These are phyloP conservation scores for Cyclophora punctaria DNA, from an alignment of 2,888 invertebrate genomes.

Conservation along the genomic window DNA sequence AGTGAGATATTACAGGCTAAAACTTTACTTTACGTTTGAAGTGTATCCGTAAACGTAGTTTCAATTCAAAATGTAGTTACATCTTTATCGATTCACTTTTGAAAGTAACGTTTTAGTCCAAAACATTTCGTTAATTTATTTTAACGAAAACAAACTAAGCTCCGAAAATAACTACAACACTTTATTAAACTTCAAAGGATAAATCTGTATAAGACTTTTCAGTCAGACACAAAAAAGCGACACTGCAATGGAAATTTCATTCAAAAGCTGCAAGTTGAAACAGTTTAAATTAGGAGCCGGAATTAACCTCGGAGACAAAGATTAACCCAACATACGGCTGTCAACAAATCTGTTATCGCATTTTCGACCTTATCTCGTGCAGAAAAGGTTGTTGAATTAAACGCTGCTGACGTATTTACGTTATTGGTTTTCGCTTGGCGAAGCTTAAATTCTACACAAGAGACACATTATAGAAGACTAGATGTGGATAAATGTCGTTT, in stretches of 20 bases:
- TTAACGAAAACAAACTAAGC: no score
- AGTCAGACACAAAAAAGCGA: no score
- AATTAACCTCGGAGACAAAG: constrained; percentile 12
- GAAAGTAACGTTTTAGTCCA: no score
- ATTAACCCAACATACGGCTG: constrained; percentile 11
- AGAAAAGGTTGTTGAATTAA: constrained; percentile 4
- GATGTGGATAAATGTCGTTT: constrained; percentile 23
- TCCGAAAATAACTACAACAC: no score
- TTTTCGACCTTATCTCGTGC: constrained; percentile 2
- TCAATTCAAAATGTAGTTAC: no score
- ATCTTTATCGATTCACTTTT: no score
- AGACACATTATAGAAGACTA: constrained; percentile 31
- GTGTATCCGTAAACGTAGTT: no score
- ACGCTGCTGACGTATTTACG: constrained; percentile 28
- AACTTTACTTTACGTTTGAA: no score
- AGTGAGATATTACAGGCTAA: no score
- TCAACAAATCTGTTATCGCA: constrained; percentile 8
- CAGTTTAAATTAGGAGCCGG: constrained; percentile 10
- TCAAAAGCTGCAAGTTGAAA: constrained; percentile 1
- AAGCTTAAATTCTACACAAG: constrained; percentile 33
- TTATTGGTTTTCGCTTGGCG: constrained; percentile 33
- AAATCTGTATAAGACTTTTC: no score
- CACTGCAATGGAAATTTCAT: neutral
- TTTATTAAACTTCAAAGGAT: no score
- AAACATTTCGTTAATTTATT: no score